Evolutionary conservation across 92 coral and sea anemone genomes (phyloP).

Genomic region (Umimayanthus kanabou): DNA sequence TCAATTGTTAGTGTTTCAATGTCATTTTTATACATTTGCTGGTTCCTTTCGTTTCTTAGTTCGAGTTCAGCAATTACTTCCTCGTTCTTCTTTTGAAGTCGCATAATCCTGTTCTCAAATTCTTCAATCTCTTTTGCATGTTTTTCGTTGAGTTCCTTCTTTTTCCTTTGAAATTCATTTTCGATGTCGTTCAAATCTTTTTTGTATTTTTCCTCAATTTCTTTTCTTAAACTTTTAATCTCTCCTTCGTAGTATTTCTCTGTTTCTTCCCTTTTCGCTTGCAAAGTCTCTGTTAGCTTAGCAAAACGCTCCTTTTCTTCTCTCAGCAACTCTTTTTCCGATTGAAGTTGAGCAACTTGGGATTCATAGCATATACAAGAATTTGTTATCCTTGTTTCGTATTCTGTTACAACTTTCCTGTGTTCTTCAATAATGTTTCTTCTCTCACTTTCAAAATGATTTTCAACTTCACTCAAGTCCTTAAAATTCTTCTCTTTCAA

Average conservation of each 20-base stretch:
- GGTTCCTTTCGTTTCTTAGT: not conserved
- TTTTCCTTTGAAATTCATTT: not conserved
- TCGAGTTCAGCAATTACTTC: constrained; percentile 2
- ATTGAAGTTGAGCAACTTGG: not conserved
- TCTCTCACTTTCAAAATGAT: not conserved
- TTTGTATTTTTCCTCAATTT: not conserved
- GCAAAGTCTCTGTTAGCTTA: not conserved
- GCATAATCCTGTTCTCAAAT: not conserved
- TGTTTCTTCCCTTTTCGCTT: not conserved
- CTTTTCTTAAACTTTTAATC: not conserved
- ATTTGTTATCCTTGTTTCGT: not conserved
- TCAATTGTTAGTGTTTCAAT: not conserved
- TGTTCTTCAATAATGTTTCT: not conserved
- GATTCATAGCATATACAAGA: not conserved
- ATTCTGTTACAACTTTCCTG: constrained; percentile 8
- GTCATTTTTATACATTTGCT: not conserved
- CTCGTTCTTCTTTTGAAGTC: not conserved
- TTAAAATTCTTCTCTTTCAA: not conserved
- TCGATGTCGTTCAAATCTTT: not conserved
- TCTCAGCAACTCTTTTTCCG: not conserved
- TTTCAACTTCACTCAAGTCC: not conserved
- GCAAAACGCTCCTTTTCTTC: not conserved
- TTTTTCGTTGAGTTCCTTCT: not conserved
- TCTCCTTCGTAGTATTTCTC: constrained; percentile 1
- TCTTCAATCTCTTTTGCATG: not conserved